Evolutionary conservation across 2,888 invertebrate species (phyloP).

Genomic region (Cephus rjabovi): DNA sequence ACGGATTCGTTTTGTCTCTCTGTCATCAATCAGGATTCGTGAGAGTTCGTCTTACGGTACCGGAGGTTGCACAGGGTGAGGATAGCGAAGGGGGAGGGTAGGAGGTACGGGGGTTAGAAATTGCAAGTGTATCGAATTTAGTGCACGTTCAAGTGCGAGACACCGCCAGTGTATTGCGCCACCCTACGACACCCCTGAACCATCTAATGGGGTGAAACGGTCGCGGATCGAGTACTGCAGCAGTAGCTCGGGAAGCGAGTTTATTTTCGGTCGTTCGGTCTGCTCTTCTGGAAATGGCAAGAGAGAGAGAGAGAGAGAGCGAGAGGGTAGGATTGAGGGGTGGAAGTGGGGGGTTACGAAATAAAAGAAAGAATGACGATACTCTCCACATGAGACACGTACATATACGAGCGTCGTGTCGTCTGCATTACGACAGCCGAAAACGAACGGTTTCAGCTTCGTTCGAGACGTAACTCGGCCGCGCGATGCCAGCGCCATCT

Average conservation of each 20-base stretch:
- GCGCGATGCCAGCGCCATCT: not conserved
- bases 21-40: not conserved
- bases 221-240: constrained; percentile 26
- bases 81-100: constrained; percentile 9
- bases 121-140: not conserved
- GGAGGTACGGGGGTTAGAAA: not conserved
- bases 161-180: not conserved
- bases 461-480: not conserved
- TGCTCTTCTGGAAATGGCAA: not conserved
- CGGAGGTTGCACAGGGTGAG: constrained; percentile 2
- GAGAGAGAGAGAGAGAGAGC: too few relatives aligned
- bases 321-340: not conserved
- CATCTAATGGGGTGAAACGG: constrained; percentile 41
- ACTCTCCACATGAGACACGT: not conserved
- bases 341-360: not conserved
- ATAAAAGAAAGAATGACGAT: not conserved
- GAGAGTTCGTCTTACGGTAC: not conserved
- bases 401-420: not conserved
- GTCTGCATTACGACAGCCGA: too few relatives aligned
- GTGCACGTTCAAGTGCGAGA: not conserved
- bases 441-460: too few relatives aligned
- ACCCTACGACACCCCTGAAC: constrained; percentile 9
- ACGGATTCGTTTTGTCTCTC: not conserved
- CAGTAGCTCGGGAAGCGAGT: constrained; percentile 17
- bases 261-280: constrained; percentile 3